Percentiles rank a stretch among this genome's conserved stretches.
These are phyloP conservation scores for Luscinia luscinia DNA, from an alignment of 2,797 vertebrate genomes.

Conservation along the genomic window DNA sequence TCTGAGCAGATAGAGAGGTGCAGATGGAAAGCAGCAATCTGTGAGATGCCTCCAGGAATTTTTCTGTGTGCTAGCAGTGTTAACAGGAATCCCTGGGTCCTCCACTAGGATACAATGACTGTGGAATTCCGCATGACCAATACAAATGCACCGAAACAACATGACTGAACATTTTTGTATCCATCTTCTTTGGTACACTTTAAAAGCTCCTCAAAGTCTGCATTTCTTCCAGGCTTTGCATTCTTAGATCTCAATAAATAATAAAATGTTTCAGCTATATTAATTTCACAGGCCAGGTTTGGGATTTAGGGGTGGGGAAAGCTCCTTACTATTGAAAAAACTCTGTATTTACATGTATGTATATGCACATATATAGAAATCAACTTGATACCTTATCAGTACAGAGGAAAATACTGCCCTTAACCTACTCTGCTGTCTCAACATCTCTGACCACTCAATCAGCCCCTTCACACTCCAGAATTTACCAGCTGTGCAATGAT, in stretches of 20 bases:
- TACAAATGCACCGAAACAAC: background rate
- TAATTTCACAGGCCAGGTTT: background rate
- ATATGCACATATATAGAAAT: background rate
- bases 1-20: background rate
- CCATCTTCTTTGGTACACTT: fast-evolving
- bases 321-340: background rate
- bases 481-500: background rate
- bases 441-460: background rate
- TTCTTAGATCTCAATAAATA: background rate
- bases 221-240: background rate
- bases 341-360: too few relatives aligned
- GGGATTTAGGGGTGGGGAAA: background rate
- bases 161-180: background rate
- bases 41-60: background rate
- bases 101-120: background rate
- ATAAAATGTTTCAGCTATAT: background rate
- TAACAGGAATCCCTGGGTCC: background rate
- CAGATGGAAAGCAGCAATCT: background rate
- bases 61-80: background rate
- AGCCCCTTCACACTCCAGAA: background rate
- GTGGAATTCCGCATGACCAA: background rate
- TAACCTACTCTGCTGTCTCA: background rate
- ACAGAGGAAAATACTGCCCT: background rate
- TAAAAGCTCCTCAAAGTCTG: background rate
- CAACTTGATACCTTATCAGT: background rate